Evolutionary conservation across 2,113 vertebrate genomes (phyloP), one percentile per base, ranked within the genome.

Genomic region (Spizaetus ornatus): DNA sequence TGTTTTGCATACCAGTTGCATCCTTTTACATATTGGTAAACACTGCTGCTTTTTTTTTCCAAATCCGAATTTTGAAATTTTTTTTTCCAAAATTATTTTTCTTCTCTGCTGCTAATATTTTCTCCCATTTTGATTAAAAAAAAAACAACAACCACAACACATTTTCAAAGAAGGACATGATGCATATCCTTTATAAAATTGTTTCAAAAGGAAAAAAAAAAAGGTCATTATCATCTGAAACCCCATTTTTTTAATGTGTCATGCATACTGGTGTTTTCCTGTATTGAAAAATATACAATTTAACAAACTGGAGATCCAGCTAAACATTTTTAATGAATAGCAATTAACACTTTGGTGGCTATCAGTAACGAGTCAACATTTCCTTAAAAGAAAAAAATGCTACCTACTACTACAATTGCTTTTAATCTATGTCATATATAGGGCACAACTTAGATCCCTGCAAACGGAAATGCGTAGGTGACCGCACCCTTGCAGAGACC

Each of bases 401-500:
- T n/a, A 27, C 19, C 34, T 70, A 52, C 56, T 56, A 34, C 45
- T 58, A 42, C 38, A 52, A 29, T 89, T 66, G 73, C 32, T 50
- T 92, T 47, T 38, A 65, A 92, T 72, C 47, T 63, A 16, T 43
- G 50, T 36, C 73, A 40, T 6, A 78, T 81, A 47, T 26, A 52
- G 77, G 56, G 48, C 73, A 74, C 69, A 78, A 29, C 42, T 43
- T 13, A 55, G 63, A 86, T 67, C 9, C 52, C 69, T 67, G 79
- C 36, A 42, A 86, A 76, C 9, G 63, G 95, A 96, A 95, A 72
- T 11, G 83, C 2, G 17, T 65, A 86, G 88, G 88, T 82, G 88
- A 91, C 47, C 26, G 71, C 91, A 91, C 88, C 93, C 86, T 67
- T 67, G 73, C 59, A 79, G 48, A 84, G 83, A 86, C 91, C 70